Evolutionary conservation across 2,888 invertebrate species (phyloP), one percentile per base, ranked within the genome.

Genomic region (Rhyacophila evoluta): DNA sequence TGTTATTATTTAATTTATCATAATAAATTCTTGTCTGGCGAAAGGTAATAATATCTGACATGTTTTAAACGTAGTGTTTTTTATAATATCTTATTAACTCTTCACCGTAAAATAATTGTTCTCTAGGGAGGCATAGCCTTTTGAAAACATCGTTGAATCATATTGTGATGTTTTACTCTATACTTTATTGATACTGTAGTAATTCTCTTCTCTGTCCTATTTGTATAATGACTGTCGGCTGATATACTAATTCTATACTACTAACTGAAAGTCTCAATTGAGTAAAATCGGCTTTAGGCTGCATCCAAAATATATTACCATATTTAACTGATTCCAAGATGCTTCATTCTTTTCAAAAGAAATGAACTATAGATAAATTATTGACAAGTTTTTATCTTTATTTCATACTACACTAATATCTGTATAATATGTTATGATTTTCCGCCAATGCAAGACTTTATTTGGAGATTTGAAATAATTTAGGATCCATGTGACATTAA

Each of bases 91-190:
- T 55, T 25, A 55, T 55, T 4, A 33, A 55, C 55, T 55, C 55
- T 55, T 55, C 55, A 55, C 55, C 55, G 55, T 55, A 55, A 55
- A 55, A 55, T 55, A 55, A 19, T 55, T 55, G 55, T 55, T 55
- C 55, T 55, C 55, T 55, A 55, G 55, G 55, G 55, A 55, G 55
- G 55, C 19, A 19, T 55, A 55, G 55, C 55, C 55, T 55, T 33
- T 55, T 55, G 55, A 55, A 55, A 55, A 55, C 55, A 8, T 55
- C 55, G 19, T 55, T 55, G 55, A 55, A 19, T 19, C 55, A 19
- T 33, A 33, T 33, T 55, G 55, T 55, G 55, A 55, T 55, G 55
- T 55, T 55, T 55, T 25, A 55, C 55, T 55, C 55, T 55, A 19
- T 55, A 55, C 55, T 55, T 33, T 33, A 25, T 55, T 55, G 25